Evolutionary conservation across 2,797 vertebrate species (phyloP), one percentile per base, ranked within the genome.

Genomic region (Hippoglossus hippoglossus): DNA sequence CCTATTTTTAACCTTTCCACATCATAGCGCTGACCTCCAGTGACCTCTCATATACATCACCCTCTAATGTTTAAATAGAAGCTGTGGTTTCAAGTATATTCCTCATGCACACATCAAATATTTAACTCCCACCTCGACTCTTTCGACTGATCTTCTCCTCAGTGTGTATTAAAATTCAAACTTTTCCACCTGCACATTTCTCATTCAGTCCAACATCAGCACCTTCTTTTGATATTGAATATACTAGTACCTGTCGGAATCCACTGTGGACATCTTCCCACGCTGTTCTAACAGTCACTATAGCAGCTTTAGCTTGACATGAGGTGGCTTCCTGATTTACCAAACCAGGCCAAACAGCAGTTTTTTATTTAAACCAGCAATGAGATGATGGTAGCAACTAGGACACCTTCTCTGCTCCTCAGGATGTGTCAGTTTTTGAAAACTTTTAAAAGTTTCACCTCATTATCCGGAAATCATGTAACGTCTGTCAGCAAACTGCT

Each of bases 161-260:
- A 41, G 36, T 59, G 49, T 49, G 4, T 61, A 54, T 90, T 83
- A 73, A 75, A 72, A 86, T 88, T 81, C 77, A 71, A 63, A n/a
- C 63, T 13, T 49, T 68, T 81, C 73, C 67, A 66, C 57, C 46
- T 67, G 28, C 57, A 39, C 53, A 80, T 85, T 84, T 47, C 53
- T 63, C 47, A 84, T 80, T 88, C 81, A 77, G 60, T 59, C 61
- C 49, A 69, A 51, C 77, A 73, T 68, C 49, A 73, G 56, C 58
- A 26, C 57, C 41, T 67, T 71, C 39, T 55, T 77, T 77, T 82
- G 73, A 87, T 55, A 73, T 74, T 81, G 73, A 86, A 87, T 79
- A 79, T 84, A 53, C 24, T 53, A 71, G 87, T 68, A 74, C 63
- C 44, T 55, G 5, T 19, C 44, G 19, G 24, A 53, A 88, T 67